These are phyloP conservation scores for Phalangium opilio DNA, from an alignment of 2,888 invertebrate species.

Conservation along the genomic window DNA sequence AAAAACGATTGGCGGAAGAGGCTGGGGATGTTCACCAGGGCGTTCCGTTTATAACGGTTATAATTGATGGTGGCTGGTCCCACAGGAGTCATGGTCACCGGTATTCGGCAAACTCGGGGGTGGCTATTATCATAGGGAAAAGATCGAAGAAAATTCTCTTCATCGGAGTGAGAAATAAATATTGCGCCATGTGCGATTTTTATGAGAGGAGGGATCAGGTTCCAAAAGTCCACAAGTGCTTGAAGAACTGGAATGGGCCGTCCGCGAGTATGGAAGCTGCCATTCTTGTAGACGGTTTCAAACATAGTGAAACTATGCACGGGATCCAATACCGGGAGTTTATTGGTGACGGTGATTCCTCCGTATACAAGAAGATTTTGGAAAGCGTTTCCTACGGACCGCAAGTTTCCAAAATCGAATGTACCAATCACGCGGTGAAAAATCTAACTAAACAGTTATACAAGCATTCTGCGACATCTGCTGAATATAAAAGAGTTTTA, in stretches of 20 bases:
- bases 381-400: constrained; percentile 7
- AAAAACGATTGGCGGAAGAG: neutral
- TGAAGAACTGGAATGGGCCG: neutral
- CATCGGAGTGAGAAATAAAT: neutral
- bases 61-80: neutral
- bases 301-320: neutral
- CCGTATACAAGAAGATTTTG: constrained; percentile 11
- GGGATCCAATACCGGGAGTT: constrained; percentile 11
- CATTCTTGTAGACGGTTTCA: neutral
- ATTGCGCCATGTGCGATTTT: neutral
- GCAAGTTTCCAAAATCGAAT: constrained; percentile 17
- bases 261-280: neutral
- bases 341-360: constrained; percentile 19
- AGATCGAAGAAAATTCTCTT: neutral
- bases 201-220: neutral
- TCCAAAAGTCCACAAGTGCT: neutral
- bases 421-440: constrained; percentile 14
- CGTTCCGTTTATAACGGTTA: neutral
- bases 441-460: constrained; percentile 1
- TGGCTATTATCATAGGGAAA: neutral
- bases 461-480: no score
- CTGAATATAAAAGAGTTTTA: no score
- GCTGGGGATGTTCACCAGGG: neutral
- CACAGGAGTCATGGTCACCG: neutral
- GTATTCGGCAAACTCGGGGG: neutral